Conservation (phyloP, 2,113 vertebrate genomes). For the Fulica atra region DNA sequence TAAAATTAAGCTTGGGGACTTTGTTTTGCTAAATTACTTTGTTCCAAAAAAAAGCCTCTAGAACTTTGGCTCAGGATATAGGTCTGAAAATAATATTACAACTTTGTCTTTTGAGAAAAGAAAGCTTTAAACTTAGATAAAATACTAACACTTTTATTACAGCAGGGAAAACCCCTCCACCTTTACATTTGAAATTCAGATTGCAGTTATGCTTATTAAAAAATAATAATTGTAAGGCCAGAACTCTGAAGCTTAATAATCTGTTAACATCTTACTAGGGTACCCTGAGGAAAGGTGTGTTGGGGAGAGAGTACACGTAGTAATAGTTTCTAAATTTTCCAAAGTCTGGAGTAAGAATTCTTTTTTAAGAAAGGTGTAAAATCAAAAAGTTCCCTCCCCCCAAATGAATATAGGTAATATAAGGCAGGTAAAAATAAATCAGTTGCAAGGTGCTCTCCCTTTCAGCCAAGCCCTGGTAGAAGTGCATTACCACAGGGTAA, state of each 20-base stretch:
- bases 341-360: neutral
- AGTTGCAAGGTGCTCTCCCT: neutral
- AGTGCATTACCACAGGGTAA: neutral
- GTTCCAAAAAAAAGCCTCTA: neutral
- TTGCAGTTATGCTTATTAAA: neutral
- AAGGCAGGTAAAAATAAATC: neutral
- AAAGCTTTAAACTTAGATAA: neutral
- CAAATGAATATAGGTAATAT: neutral
- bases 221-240: neutral
- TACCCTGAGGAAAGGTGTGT: neutral
- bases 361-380: neutral
- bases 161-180: neutral
- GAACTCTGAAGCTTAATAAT: neutral
- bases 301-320: neutral
- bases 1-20: neutral
- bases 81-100: neutral
- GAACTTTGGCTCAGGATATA: neutral
- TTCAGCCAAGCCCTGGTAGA: neutral
- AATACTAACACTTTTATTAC: neutral
- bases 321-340: neutral
- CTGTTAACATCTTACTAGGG: accelerated
- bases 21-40: neutral
- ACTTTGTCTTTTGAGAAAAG: neutral
- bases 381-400: neutral
- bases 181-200: neutral